These are phyloP conservation scores for Dicaeum eximium DNA, from an alignment of 2,113 vertebrate species.

Conservation along the genomic window DNA sequence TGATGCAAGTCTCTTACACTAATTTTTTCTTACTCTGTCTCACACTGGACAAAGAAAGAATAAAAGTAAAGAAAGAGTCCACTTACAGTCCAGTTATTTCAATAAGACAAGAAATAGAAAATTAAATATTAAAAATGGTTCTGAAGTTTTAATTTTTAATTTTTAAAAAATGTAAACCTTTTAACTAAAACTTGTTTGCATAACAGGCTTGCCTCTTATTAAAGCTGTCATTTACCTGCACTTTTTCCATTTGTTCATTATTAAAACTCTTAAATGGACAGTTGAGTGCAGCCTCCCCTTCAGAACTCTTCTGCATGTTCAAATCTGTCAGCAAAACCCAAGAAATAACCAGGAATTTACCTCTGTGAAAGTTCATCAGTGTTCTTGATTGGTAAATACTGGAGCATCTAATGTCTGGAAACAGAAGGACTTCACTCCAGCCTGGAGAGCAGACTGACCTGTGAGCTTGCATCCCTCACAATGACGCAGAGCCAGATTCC, in stretches of 20 bases:
- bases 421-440: slow-evolving; percentile 4
- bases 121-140: background rate
- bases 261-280: background rate
- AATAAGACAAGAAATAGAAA: background rate
- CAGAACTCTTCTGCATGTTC: background rate
- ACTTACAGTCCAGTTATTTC: background rate
- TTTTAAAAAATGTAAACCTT: background rate
- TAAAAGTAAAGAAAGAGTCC: background rate
- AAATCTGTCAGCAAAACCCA: background rate
- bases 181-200: background rate
- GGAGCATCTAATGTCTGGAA: background rate
- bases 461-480: background rate
- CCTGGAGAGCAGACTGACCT: background rate
- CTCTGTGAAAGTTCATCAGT: background rate
- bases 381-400: background rate
- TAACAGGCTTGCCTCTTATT: background rate
- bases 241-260: background rate
- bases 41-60: background rate
- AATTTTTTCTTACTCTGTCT: background rate
- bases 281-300: background rate
- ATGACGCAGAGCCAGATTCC: slow-evolving; percentile 27
- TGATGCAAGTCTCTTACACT: background rate
- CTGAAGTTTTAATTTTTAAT: background rate
- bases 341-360: background rate
- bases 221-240: background rate